Evolutionary conservation across 2,888 invertebrate species (phyloP).

Genomic region (Tetragonisca angustula): DNA sequence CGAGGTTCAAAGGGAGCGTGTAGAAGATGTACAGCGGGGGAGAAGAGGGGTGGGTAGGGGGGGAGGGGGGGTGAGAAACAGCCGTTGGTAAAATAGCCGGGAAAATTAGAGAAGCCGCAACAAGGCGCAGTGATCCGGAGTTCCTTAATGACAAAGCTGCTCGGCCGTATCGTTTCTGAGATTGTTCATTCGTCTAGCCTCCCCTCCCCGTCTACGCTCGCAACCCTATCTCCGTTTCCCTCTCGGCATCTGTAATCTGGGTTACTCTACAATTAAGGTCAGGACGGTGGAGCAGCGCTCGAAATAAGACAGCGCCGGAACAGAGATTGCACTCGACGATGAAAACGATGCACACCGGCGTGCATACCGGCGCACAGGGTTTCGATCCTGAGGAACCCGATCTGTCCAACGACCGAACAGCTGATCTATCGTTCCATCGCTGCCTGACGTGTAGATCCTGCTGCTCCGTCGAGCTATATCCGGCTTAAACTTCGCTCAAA

Average conservation of each 20-base stretch:
- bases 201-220: slow-evolving; percentile 3
- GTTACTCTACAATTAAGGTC: slow-evolving; percentile 74
- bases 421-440: neutral
- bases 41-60: too few species aligned
- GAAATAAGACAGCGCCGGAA: slow-evolving; percentile 65
- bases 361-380: slow-evolving; percentile 22
- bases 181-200: slow-evolving; percentile 63
- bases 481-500: neutral
- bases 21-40: neutral
- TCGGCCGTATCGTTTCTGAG: slow-evolving; percentile 64
- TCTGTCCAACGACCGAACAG: slow-evolving; percentile 1
- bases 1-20: slow-evolving; percentile 12
- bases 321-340: slow-evolving; percentile 66
- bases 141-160: slow-evolving; percentile 66
- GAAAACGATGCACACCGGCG: slow-evolving; percentile 44
- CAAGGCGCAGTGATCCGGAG: slow-evolving; percentile 51
- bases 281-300: slow-evolving; percentile 62
- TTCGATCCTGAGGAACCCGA: slow-evolving; percentile 17
- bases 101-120: slow-evolving; percentile 63
- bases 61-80: neutral
- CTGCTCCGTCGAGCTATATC: neutral
- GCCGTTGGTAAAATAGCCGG: slow-evolving; percentile 19
- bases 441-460: neutral
- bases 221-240: slow-evolving; percentile 52
- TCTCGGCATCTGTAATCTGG: slow-evolving; percentile 70